phyloP scores from a whole-genome alignment of 2,113 vertebrate species.

The Eidolon helvum region DNA sequence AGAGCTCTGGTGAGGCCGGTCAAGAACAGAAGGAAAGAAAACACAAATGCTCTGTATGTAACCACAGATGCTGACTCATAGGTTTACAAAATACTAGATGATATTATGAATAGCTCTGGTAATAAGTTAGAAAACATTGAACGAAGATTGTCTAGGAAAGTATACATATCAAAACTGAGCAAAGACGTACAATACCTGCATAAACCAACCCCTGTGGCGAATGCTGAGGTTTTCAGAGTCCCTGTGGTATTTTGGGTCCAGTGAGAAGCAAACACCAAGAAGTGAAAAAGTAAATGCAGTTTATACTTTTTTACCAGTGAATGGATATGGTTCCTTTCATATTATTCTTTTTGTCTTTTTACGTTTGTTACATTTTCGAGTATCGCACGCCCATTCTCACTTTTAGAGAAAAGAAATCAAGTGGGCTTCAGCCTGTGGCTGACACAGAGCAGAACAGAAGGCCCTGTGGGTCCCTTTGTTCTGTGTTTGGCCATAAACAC shows the following conservation, averaged over 20 bases:
- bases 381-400: neutral
- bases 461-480: conserved; percentile 64
- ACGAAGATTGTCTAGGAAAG: neutral
- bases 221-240: no score
- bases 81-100: neutral
- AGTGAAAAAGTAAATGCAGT: neutral
- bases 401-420: conserved; percentile 50
- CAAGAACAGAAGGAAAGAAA: neutral
- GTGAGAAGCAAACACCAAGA: neutral
- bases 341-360: neutral
- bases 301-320: neutral
- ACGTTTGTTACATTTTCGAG: neutral
- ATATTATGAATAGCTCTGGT: neutral
- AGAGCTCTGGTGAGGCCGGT: neutral
- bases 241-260: neutral
- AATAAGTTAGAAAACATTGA: neutral
- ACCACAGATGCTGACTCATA: neutral
- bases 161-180: neutral
- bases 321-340: no score
- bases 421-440: conserved; percentile 28
- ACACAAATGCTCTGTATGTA: neutral
- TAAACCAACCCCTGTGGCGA: neutral
- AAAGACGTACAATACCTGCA: neutral
- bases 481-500: conserved; percentile 61
- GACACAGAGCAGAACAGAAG: conserved; percentile 40